Conservation (phyloP, 2,888 invertebrate genomes). For the Diabrotica balteata region DNA sequence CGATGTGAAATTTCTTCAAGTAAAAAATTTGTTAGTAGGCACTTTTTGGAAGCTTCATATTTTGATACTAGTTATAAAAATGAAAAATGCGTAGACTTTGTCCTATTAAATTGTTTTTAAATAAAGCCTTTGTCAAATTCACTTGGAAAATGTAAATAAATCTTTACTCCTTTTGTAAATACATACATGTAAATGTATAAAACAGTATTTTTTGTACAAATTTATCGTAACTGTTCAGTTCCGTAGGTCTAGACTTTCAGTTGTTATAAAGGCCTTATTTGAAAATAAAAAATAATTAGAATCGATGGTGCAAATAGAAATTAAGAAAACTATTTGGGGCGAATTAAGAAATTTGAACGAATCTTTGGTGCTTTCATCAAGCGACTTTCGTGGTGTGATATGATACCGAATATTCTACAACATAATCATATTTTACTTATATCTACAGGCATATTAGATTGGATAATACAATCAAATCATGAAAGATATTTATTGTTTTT, state of each 20-base stretch:
- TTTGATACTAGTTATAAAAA: conserved; percentile 21
- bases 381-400: conserved; percentile 12
- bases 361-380: conserved; percentile 20
- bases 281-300: conserved; percentile 47
- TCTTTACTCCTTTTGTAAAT: conserved; percentile 41
- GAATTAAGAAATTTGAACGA: conserved; percentile 24
- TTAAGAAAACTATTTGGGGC: conserved; percentile 35
- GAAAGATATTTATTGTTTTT: too few species aligned
- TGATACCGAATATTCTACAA: neutral
- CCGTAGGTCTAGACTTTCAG: conserved; percentile 45
- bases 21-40: too few species aligned
- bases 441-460: neutral
- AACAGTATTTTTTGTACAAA: conserved; percentile 54
- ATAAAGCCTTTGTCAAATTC: conserved; percentile 43
- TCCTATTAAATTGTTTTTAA: conserved; percentile 36
- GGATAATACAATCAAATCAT: too few species aligned
- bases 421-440: neutral
- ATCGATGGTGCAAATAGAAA: conserved; percentile 56
- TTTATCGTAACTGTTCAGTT: conserved; percentile 45
- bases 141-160: conserved; percentile 40
- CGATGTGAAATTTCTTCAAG: too few species aligned
- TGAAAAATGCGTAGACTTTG: conserved; percentile 23
- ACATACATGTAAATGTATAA: conserved; percentile 40
- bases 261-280: conserved; percentile 45
- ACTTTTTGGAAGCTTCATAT: neutral